Evolutionary conservation across 2,113 vertebrate species (phyloP), one percentile per base, ranked within the genome.

Genomic region (Pelusios castaneus): DNA sequence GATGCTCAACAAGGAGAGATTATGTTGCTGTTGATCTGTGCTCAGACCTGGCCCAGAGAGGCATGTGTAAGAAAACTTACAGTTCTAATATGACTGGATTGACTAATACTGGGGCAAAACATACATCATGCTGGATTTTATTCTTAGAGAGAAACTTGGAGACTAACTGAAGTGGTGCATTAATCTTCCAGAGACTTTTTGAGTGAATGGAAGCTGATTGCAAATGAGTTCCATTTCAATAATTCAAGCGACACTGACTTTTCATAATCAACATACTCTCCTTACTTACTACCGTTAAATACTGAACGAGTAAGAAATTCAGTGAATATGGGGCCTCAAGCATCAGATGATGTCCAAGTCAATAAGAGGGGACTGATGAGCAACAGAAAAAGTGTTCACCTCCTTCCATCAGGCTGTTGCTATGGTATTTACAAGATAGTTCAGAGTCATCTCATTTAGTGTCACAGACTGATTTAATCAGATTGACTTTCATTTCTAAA

Each of bases 131-230:
- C 45, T 83, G 8, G 27, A 84, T 82, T 88, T 79, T 88, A 67
- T 47, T 93, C 60, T 87, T 85, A 85, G 87, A 91, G 31, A 38
- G 76, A n/a, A 5, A 85, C 45, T 79, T 47, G 56, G 5, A 51
- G 3, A 47, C 2, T 51, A 21, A 52, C 14, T 56, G 73, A 87
- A 83, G 83, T 93, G 3, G 5, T 0, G 0, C 41, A 55, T 84
- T 88, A 89, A 38, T 12, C n/a, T 93, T 78, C 55, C 41, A 27
- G 52, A 89, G 60, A 88, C 0, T 2, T 34, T 63, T 83, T 58
- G 76, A 84, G 79, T 90, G 88, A 92, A 87, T 84, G 45, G 91
- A 95, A 58, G 81, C 17, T 85, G 56, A 92, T 60, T 90, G 80
- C 51, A 85, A 93, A 34, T 0, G 2, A 88, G 80, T 13, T 84